Evolutionary conservation across 2,888 invertebrate species (phyloP).

Genomic region (Macrosiphum euphorbiae): DNA sequence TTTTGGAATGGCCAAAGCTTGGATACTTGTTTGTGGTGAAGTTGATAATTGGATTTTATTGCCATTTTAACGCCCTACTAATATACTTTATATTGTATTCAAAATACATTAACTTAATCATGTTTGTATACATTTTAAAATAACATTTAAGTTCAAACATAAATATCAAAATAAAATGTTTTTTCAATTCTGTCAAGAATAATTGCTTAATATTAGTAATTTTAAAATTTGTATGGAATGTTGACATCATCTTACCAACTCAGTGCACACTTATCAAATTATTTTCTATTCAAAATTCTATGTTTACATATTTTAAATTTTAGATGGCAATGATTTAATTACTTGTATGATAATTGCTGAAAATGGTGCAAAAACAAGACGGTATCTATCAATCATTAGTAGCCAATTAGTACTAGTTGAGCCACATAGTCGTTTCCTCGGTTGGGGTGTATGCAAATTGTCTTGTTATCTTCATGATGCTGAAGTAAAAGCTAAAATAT

Average conservation of each 20-base stretch:
- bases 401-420: constrained; percentile 97
- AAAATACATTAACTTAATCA: neutral
- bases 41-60: neutral
- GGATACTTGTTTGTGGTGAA: no score
- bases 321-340: constrained; percentile 97
- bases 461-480: constrained; percentile 85
- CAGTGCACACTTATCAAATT: neutral
- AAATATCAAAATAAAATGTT: neutral
- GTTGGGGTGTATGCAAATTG: constrained; percentile 98
- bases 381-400: constrained; percentile 97
- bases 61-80: neutral
- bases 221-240: neutral
- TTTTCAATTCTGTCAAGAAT: neutral
- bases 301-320: neutral
- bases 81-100: neutral
- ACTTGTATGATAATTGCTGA: constrained; percentile 94
- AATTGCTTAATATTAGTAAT: neutral
- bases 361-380: constrained; percentile 88
- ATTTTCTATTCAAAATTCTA: neutral
- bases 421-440: constrained; percentile 92
- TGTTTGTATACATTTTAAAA: neutral
- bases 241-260: neutral
- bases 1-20: no score
- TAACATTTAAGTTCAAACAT: neutral
- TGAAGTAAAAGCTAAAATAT: constrained; percentile 77